Evolutionary conservation across 1,140 invertebrate species (phyloP).

Genomic region (Nebria ingens): DNA sequence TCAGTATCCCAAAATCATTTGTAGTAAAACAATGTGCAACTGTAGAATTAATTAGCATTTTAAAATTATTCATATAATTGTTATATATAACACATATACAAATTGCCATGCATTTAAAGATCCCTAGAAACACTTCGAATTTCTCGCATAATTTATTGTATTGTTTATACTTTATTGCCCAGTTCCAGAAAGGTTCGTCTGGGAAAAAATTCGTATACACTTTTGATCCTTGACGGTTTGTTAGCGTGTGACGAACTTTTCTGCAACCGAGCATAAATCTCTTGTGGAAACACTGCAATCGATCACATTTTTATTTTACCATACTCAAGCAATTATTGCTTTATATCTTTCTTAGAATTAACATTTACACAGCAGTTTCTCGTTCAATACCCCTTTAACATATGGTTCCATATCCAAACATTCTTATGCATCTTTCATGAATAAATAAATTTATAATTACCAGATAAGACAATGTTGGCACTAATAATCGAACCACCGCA

Average conservation of each 20-base stretch:
- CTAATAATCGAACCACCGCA: constrained; percentile 41
- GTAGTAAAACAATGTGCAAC: constrained; percentile 13
- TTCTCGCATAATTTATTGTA: no score
- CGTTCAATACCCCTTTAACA: neutral
- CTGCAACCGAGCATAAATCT: no score
- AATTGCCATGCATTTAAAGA: neutral
- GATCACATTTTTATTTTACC: no score
- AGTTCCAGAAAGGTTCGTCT: no score
- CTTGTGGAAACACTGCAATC: no score
- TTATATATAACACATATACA: neutral
- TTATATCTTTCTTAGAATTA: no score
- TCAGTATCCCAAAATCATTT: neutral
- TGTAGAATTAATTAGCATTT: neutral
- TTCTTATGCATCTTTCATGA: neutral
- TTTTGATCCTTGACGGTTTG: no score
- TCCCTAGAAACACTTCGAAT: neutral
- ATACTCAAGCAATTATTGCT: neutral
- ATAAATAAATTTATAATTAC: constrained; percentile 17
- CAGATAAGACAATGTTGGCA: constrained; percentile 27
- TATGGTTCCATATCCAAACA: neutral
- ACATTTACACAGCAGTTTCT: neutral
- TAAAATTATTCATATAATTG: neutral
- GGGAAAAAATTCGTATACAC: no score
- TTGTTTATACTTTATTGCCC: no score
- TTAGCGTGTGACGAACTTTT: no score